These are phyloP conservation scores for Myiozetetes cayanensis DNA, from an alignment of 2,113 vertebrate species.

Conservation along the genomic window DNA sequence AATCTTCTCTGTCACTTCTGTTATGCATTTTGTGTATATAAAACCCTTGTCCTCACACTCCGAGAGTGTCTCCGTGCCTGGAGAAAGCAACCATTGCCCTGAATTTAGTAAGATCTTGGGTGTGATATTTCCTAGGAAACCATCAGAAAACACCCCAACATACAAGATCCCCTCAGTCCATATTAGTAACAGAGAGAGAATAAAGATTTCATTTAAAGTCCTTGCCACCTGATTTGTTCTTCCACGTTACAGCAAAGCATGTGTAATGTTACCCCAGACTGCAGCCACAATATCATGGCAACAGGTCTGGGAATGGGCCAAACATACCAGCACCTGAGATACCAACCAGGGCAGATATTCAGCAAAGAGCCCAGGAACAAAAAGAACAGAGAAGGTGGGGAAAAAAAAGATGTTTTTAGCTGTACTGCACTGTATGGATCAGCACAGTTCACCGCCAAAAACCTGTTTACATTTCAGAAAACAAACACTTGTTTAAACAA, in stretches of 20 bases:
- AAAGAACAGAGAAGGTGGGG: not conserved
- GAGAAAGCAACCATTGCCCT: not conserved
- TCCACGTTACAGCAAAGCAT: not conserved
- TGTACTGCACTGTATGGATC: not conserved
- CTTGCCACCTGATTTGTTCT: not conserved
- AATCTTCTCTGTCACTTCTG: not conserved
- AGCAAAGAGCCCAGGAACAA: not conserved
- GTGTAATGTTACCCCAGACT: not conserved
- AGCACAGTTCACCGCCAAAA: not conserved
- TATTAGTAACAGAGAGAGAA: not conserved
- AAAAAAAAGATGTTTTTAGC: not conserved
- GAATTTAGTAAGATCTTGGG: too few species aligned
- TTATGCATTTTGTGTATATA: not conserved
- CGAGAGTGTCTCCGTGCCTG: not conserved
- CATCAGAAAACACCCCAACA: not conserved
- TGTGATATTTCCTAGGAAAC: not conserved
- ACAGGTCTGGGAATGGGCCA: not conserved
- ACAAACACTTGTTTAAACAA: not conserved
- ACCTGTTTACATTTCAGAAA: not conserved
- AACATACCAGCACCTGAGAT: not conserved
- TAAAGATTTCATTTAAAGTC: not conserved
- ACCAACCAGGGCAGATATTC: not conserved
- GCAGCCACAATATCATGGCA: not conserved
- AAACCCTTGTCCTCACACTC: not conserved
- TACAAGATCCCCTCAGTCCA: not conserved